Evolutionary conservation across 1,140 invertebrate species (phyloP), one percentile per base, ranked within the genome.

Genomic region (Drosophila biarmipes): DNA sequence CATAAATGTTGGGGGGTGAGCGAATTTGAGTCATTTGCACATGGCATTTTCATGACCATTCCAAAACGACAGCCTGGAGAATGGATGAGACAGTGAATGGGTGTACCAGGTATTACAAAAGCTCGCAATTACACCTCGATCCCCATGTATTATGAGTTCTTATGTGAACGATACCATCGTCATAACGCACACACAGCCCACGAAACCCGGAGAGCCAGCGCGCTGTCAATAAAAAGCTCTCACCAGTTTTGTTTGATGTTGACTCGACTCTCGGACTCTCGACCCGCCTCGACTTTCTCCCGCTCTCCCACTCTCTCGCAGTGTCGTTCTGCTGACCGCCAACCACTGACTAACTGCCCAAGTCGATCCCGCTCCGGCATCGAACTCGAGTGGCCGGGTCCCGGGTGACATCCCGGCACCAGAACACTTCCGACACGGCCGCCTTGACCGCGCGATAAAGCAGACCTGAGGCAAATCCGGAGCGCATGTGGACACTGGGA

Each of bases 401-500:
- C 66, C 46, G 48, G 46, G 29, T 27, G 14, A 45, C 63, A 49
- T 24, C 29, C 49, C 40, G 17, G 67, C 59, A 34, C 64, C 42
- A 49, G 45, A 76, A 53, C 63, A 58, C 53, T 86, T 86, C 61
- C 82, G 48, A 80, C 53, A 31, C 51, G 64, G 17, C 45, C 57
- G 78, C 71, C 62, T 62, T 76, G 78, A 89, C 84, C 74, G 69
- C 24, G 45, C 61, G 81, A 86, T 78, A 86, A 87, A 67, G 43
- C 46, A 63, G 55, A 53, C 27, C 54, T 24, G 38, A 75, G 48
- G 48, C 62, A 35, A 73, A 59, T 43, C 51, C 58, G 64, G 62
- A 78, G 46, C 58, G 56, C 58, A 54, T 55, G 34, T 46, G 10
- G 15, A 21, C 63, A 67, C 63, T 67, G 0, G 0, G 52, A 14